Evolutionary conservation across 1,140 invertebrate genomes (phyloP), one percentile per base, ranked within the genome.

Genomic region (Cotesia typhae): DNA sequence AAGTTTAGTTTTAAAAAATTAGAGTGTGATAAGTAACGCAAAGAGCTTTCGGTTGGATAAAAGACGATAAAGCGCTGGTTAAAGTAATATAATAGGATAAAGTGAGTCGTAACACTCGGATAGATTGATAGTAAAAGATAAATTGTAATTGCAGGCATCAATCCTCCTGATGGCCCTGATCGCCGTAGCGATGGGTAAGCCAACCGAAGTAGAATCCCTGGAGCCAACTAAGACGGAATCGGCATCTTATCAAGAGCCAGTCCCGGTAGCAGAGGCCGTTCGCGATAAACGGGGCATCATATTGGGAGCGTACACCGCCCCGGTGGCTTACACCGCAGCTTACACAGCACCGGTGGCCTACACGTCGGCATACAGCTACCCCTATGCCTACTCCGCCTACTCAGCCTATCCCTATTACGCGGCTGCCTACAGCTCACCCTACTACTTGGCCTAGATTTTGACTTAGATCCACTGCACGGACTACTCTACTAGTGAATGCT

Each of bases 341-440:
- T 80, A 80, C 67, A 73, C 74, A 66, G 75, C 77, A 51, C 76
- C 76, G 7, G 55, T 77, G 2, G 73, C 76, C 14, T 78, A 78
- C 71, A 66, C 67, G 10, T 65, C 72, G 3, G 67, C 74, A 28
- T 74, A 76, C 73, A 79, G 66, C 68, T 83, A 82, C 69, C 80
- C 81, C 9, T 81, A 81, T 67, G 76, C 78, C 35, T 81, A 81
- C 71, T 74, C 81, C 2, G 74, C 79, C 20, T 82, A 82, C 72
- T 73, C 78, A 10, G 52, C 65, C 57, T 83, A 83, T 72, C 81
- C 81, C 36, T 83, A 83, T 69, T 83, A 83, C 75, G 77, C 81
- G 12, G 60, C 72, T 36, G 75, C 72, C 55, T 82, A 82, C 70
- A 78, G 61, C 52, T 61, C 80, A 10, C 78, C 81, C 67, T 83